Evolutionary conservation across 1,140 invertebrate species (phyloP), one percentile per base, ranked within the genome.

Genomic region (Pissodes strobi): DNA sequence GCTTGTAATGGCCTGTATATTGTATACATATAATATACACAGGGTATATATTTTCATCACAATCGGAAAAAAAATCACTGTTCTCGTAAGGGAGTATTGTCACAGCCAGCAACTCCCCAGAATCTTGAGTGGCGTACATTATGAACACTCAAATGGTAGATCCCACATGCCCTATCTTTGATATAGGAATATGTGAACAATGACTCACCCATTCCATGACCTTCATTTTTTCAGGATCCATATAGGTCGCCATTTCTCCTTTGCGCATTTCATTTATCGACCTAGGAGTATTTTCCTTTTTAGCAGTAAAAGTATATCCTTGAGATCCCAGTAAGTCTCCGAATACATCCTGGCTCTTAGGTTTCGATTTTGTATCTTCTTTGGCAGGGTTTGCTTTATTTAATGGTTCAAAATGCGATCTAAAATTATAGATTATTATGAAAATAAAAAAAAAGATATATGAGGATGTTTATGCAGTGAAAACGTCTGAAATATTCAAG

Each of bases 181-280:
- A n/a, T n/a, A n/a, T n/a, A n/a, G n/a, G n/a, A n/a, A n/a, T n/a
- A 19, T 43, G 3, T 4, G 39, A 19, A 27, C 25, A 5, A 5
- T 43, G 6, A 61, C 63, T 79, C 76, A 87, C 85, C 89, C 89
- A 89, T 75, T 89, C 87, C 57, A 83, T 79, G 71, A 97, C 89
- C 79, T 91, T 94, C 23, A 97, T 73, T 78, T 91, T 90, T 65
- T 96, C 93, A 0, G 94, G 94, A 81, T 97, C 94, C 89, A 94
- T 94, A 22, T 90, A 90, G 69, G 87, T 90, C 0, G 86, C 89
- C 64, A 94, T 80, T 70, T 95, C 91, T 58, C 90, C 90, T 75
- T 94, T 95, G 13, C 92, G 84, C 92, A 97, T 94, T 68, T 91
- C 91, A 74, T 94, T 95, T 63, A 97, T 94, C 0, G 94, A 95